These are phyloP conservation scores for Cyclina sinensis DNA, from an alignment of 1,140 invertebrate species.

Conservation along the genomic window DNA sequence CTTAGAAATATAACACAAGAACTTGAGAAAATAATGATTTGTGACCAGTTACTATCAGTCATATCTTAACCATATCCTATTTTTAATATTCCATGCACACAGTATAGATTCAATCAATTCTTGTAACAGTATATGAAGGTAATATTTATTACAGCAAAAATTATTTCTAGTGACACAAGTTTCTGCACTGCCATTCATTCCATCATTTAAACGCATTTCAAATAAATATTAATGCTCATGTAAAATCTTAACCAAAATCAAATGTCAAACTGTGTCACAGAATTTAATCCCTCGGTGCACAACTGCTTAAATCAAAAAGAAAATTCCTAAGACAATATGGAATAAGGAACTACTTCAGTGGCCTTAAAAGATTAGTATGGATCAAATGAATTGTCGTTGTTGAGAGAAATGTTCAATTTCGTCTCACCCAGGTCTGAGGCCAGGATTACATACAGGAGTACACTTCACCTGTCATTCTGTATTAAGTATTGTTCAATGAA, in stretches of 20 bases:
- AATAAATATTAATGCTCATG: neutral
- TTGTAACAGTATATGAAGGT: neutral
- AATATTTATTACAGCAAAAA: neutral
- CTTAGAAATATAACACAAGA: neutral
- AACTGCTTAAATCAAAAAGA: neutral
- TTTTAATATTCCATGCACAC: neutral
- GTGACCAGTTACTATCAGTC: neutral
- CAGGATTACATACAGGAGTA: neutral
- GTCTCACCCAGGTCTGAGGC: neutral
- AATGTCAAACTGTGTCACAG: neutral
- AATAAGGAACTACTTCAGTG: constrained; percentile 3
- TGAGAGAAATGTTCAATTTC: neutral
- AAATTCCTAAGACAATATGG: neutral
- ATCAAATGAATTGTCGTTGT: neutral
- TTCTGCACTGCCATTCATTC: neutral
- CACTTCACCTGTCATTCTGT: too few species aligned
- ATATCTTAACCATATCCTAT: neutral
- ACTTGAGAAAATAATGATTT: constrained; percentile 13
- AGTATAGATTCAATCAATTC: neutral
- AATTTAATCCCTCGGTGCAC: neutral
- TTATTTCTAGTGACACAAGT: neutral
- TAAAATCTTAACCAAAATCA: neutral
- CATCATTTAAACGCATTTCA: too few species aligned
- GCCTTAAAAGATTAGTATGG: neutral
- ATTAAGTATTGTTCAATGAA: too few species aligned